Base-by-base conservation (phyloP, 2,797 vertebrate genomes). In the Harpagifer antarcticus region DNA sequence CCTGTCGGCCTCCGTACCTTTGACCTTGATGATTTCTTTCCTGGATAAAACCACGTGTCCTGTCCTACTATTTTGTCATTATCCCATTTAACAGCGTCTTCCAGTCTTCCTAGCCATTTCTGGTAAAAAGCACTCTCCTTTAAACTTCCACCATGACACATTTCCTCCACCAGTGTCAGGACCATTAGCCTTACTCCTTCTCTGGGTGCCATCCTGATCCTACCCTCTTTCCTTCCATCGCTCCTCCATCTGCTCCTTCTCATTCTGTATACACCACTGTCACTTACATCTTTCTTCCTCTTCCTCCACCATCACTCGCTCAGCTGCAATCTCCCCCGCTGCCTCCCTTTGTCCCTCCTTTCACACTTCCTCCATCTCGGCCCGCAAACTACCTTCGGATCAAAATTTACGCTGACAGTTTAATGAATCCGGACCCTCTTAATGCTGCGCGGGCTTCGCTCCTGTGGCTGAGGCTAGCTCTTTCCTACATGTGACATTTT, bases 331-430 rank as follows among this genome's bases (percentile, higher is more conserved):
- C 47, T 66, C 48, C 65, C 68, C 49, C 53, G n/a, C 60, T 65
- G 23, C 71, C n/a, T 69, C 63, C 66, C 59, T 63, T 44, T 27
- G 52, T 43, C 53, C 68, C n/a, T 8, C 40, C 23, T 53, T 70
- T 47, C 56, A 40, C 64, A 10, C 33, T 71, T 68, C 47, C 83
- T 75, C 65, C 76, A 66, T 61, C 74, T 73, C 59, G 20, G 70
- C 79, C 78, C 53, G 65, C 84, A 88, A 89, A 89, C 88, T 87
- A 84, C 68, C 77, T 82, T 61, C 40, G 1, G 66, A 91, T 90
- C 86, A 86, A 89, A 93, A 93, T 93, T 91, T 94, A 93, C 84
- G 44, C 80, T 42, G 93, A 93, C 93, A 93, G 85, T 92, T 94
- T 94, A 94, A 95, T 94, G 93, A 94, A 93, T 93, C 90, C 45